These are phyloP conservation scores for Phengaris arion DNA, from an alignment of 2,888 invertebrate species.

Conservation along the genomic window DNA sequence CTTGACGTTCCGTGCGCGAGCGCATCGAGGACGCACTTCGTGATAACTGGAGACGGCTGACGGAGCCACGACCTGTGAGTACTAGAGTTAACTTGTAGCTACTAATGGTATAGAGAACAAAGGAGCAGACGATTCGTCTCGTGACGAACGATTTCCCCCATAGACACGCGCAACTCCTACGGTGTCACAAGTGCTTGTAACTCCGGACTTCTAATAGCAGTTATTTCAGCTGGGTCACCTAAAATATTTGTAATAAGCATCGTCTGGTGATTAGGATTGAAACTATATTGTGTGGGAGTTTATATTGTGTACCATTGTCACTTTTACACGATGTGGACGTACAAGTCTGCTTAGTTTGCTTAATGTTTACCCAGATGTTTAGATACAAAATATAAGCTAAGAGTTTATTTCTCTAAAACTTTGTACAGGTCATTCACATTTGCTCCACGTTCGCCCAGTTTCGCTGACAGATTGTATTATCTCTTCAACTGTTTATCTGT, in stretches of 20 bases:
- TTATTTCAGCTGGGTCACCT: too few relatives aligned
- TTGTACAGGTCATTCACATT: neutral
- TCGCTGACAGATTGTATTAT: conserved; percentile 15
- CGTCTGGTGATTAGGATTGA: too few relatives aligned
- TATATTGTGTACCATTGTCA: neutral
- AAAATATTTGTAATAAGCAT: too few relatives aligned
- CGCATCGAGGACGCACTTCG: conserved; percentile 64
- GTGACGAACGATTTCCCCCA: too few relatives aligned
- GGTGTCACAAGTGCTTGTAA: too few relatives aligned
- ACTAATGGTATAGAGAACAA: too few relatives aligned
- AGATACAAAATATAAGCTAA: neutral
- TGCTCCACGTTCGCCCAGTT: conserved; percentile 7
- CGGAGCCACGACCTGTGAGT: conserved; percentile 51
- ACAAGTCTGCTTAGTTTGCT: neutral
- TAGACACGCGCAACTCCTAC: too few relatives aligned
- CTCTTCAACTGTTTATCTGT: neutral
- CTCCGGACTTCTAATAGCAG: too few relatives aligned
- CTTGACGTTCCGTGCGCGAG: conserved; percentile 67
- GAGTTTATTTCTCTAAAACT: conserved; percentile 3
- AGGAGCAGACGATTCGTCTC: too few relatives aligned
- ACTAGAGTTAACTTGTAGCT: neutral
- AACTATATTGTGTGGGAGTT: neutral
- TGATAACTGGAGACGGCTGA: conserved; percentile 66
- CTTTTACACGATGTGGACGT: neutral
- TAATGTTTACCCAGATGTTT: neutral